These are phyloP conservation scores for Trichopria drosophilae DNA, from an alignment of 2,888 invertebrate genomes.

Conservation along the genomic window DNA sequence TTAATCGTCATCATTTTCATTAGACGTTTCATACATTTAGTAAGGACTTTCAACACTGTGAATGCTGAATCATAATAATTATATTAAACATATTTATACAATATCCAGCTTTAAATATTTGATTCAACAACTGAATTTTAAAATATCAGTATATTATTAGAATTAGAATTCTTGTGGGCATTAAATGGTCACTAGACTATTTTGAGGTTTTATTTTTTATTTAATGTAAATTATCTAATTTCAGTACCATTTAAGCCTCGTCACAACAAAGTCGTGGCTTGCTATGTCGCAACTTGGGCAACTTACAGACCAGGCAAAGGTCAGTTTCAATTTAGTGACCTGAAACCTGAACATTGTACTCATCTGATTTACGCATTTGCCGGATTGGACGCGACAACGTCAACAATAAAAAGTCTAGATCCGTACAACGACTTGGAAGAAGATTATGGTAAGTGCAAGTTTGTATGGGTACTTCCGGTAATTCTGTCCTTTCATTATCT, in stretches of 20 bases:
- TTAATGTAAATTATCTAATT: no score
- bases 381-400: conserved; percentile 70
- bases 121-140: no score
- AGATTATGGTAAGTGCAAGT: conserved; percentile 68
- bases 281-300: conserved; percentile 82
- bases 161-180: no score
- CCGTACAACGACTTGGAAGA: conserved; percentile 77
- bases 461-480: background rate
- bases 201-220: background rate
- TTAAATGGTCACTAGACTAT: background rate
- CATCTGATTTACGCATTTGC: conserved; percentile 83
- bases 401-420: conserved; percentile 73
- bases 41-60: background rate
- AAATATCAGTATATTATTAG: no score
- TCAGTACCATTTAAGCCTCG: conserved; percentile 50
- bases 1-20: no score
- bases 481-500: conserved; percentile 1
- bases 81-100: no score
- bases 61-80: background rate
- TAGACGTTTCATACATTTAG: no score
- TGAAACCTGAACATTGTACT: conserved; percentile 77
- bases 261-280: conserved; percentile 78
- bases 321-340: conserved; percentile 68
- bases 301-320: conserved; percentile 69
- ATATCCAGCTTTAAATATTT: no score